Percentiles rank a stretch among this genome's conserved stretches.
Evolutionary conservation across 2,113 vertebrate genomes (phyloP).

Genomic region (Variabilichromis moorii): DNA sequence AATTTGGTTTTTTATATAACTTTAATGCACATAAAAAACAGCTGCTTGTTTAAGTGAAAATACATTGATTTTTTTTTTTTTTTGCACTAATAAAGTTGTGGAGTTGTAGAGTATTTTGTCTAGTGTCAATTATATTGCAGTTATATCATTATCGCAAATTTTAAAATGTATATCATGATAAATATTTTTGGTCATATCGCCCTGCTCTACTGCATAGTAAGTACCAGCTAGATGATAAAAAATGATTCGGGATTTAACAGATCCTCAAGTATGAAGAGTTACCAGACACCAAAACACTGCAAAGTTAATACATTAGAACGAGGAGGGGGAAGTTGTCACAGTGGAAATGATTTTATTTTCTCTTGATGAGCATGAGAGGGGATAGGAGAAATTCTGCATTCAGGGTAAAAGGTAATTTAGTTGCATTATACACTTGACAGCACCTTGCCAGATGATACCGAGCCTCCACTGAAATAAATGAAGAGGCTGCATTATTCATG

Average conservation of each 20-base stretch:
- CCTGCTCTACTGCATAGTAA: not conserved
- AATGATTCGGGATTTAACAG: not conserved
- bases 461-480: not conserved
- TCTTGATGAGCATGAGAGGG: not conserved
- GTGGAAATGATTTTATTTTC: not conserved
- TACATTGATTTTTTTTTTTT: accelerated
- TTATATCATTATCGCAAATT: accelerated
- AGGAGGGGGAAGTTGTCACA: not conserved
- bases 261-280: not conserved
- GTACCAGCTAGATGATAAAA: not conserved
- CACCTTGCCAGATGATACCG: not conserved
- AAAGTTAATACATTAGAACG: not conserved
- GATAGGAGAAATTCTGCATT: not conserved
- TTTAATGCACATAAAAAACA: not conserved
- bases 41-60: not conserved
- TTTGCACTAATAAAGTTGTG: not conserved
- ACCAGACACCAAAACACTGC: not conserved
- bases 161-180: accelerated
- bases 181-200: not conserved
- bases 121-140: accelerated
- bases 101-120: not conserved
- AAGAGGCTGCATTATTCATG: not conserved
- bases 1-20: accelerated
- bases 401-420: not conserved
- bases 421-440: not conserved